A percentile compares a stretch with the other conserved stretches of the same genome.
Evolutionary conservation across 2,888 invertebrate species (phyloP).

Genomic region (Notodonta ziczac): DNA sequence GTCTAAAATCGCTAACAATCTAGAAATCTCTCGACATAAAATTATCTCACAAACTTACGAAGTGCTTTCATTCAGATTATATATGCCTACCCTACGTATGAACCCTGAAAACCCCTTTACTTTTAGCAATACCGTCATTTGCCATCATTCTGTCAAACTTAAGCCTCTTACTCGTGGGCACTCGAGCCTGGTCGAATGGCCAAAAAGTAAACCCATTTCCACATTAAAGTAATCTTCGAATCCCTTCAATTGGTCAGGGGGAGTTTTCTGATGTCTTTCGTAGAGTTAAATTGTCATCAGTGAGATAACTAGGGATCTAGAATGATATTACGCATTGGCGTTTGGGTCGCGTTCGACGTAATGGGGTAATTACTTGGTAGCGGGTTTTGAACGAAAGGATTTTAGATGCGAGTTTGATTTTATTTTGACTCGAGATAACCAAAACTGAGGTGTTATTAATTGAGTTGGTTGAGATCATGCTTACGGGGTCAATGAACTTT

Average conservation of each 20-base stretch:
- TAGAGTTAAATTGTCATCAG: constrained; percentile 3
- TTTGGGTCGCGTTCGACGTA: not conserved
- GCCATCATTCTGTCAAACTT: not conserved
- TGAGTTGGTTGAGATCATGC: not conserved
- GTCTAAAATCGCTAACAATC: no score
- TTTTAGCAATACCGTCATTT: not conserved
- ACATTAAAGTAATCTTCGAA: constrained; percentile 1
- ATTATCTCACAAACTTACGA: no score
- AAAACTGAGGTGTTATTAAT: not conserved
- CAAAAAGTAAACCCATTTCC: not conserved
- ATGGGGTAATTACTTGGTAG: constrained; percentile 1
- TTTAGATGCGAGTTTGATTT: not conserved
- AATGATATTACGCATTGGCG: not conserved
- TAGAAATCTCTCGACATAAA: no score
- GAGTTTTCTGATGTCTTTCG: not conserved
- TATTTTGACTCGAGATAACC: not conserved
- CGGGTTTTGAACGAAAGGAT: not conserved
- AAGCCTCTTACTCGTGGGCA: not conserved
- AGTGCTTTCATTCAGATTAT: no score
- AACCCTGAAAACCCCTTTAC: not conserved
- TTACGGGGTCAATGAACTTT: no score
- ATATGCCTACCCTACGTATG: no score
- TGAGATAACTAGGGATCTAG: not conserved
- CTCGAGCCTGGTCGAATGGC: not conserved
- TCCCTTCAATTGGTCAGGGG: constrained; percentile 2